Percentiles rank a stretch among this genome's conserved stretches.
phyloP scores from a whole-genome alignment of 2,113 vertebrate genomes.

The Phodopus roborovskii region DNA sequence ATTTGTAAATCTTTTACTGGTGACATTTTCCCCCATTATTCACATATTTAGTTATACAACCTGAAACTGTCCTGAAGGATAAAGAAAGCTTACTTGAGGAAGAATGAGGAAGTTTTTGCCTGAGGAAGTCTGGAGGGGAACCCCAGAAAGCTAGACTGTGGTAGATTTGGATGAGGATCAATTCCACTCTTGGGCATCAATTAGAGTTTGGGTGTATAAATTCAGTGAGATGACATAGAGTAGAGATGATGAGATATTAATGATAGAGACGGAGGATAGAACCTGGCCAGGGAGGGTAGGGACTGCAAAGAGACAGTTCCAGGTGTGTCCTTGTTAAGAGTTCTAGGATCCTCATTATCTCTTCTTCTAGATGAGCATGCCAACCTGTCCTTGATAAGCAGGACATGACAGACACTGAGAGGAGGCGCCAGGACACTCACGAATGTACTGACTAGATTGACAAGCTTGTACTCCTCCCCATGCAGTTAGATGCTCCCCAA shows the following conservation, averaged over 20 bases:
- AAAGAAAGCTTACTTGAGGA: background rate
- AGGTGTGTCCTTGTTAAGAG: too few relatives aligned
- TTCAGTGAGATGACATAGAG: background rate
- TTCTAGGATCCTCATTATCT: background rate
- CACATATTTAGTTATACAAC: background rate
- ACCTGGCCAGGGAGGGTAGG: background rate
- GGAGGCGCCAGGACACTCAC: too few relatives aligned
- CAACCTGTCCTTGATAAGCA: background rate
- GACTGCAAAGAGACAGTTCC: too few relatives aligned
- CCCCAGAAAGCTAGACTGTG: background rate
- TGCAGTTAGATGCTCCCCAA: background rate
- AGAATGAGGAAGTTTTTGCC: background rate
- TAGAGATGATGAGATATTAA: too few relatives aligned
- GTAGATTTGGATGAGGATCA: background rate
- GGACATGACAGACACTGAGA: background rate
- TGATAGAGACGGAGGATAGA: background rate
- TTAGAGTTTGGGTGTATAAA: background rate
- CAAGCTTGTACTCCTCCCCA: background rate
- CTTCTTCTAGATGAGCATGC: background rate
- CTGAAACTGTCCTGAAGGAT: background rate
- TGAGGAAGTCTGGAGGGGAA: background rate
- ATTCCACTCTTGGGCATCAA: background rate
- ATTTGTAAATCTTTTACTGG: background rate
- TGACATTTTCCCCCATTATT: background rate
- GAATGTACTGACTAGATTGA: background rate